Percentiles rank a stretch among this genome's conserved stretches.
Conservation (phyloP, 2,113 vertebrate species). For the Regulus satrapa region DNA sequence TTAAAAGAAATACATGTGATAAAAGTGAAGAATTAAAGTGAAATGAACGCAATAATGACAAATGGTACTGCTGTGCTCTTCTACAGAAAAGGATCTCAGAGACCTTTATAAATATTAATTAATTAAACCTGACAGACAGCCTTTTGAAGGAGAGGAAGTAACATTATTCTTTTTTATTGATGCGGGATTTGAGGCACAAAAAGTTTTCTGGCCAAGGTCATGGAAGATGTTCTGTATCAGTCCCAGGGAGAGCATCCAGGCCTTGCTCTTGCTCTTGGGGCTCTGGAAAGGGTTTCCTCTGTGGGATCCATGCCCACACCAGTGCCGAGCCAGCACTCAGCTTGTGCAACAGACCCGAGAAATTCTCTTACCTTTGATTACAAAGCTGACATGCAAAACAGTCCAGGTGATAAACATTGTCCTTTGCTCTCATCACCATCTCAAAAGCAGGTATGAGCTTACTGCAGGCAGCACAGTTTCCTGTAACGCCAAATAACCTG, state of each 20-base stretch:
- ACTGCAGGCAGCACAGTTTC: slow-evolving; percentile 97
- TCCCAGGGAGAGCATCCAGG: not conserved
- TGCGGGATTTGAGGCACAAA: not conserved
- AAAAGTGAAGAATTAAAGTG: slow-evolving; percentile 35
- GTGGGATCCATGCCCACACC: not conserved
- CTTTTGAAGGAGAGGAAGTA: slow-evolving; percentile 38
- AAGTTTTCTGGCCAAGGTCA: slow-evolving; percentile 41
- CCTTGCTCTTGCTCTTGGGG: not conserved
- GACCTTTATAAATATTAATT: slow-evolving; percentile 43
- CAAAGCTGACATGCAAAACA: slow-evolving; percentile 99
- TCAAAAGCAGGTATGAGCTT: slow-evolving; percentile 98
- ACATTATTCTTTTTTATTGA: slow-evolving; percentile 44
- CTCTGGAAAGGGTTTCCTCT: not conserved
- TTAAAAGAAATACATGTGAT: slow-evolving; percentile 20
- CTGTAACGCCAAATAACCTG: slow-evolving; percentile 97
- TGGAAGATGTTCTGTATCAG: not conserved
- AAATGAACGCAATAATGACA: slow-evolving; percentile 37
- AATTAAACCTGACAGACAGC: slow-evolving; percentile 52
- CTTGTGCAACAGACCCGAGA: not conserved
- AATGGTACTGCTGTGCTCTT: not conserved
- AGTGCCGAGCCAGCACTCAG: not conserved
- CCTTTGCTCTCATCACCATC: slow-evolving; percentile 99
- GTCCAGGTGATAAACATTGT: slow-evolving; percentile 99
- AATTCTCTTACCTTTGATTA: slow-evolving; percentile 90
- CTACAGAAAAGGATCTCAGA: slow-evolving; percentile 3